Conservation (phyloP, 2,797 vertebrate genomes). For the Schizopygopsis pylzovi region DNA sequence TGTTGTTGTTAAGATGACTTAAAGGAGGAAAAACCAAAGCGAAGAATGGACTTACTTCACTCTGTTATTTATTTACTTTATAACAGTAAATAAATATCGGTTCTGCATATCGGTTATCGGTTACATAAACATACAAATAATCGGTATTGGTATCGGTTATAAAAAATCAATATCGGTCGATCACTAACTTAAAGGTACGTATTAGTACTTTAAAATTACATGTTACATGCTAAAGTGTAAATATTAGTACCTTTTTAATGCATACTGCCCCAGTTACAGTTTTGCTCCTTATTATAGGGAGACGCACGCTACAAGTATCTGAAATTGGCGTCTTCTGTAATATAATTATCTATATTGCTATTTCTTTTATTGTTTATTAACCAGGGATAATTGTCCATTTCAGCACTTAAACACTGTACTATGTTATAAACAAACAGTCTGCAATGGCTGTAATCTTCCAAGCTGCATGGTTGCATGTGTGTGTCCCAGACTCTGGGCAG, state of each 20-base stretch:
- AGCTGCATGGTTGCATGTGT: background rate
- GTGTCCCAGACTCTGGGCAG: background rate
- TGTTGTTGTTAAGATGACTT: too few species aligned
- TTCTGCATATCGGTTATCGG: too few species aligned
- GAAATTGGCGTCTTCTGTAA: background rate
- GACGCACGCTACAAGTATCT: background rate
- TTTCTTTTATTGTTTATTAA: background rate
- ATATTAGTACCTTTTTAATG: background rate
- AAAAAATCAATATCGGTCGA: too few species aligned
- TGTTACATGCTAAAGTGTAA: background rate
- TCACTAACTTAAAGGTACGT: background rate
- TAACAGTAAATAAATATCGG: too few species aligned
- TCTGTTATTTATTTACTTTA: too few species aligned
- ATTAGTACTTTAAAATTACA: background rate
- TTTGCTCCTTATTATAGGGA: background rate
- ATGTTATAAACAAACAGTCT: constrained; percentile 15
- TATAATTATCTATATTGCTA: background rate
- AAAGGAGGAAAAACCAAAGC: too few species aligned
- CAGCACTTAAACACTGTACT: background rate
- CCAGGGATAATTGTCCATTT: background rate
- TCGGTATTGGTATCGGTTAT: too few species aligned
- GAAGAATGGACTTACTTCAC: too few species aligned
- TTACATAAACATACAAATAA: too few species aligned
- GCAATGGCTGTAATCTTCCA: too few species aligned
- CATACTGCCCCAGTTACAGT: background rate